Evolutionary conservation across 2,113 vertebrate species (phyloP).

Genomic region (Colistium nudipinnis): DNA sequence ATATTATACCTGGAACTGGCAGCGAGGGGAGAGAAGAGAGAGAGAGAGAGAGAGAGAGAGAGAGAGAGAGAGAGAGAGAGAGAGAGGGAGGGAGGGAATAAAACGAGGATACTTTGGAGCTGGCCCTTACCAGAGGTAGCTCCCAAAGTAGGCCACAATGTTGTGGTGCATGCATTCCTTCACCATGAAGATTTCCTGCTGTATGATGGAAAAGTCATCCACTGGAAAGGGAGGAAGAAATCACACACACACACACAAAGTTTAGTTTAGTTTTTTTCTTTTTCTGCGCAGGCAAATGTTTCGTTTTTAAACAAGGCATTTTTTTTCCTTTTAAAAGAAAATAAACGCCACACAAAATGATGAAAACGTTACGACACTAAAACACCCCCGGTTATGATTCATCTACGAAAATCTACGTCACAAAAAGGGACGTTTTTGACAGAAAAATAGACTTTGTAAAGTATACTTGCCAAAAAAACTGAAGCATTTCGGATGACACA

Average conservation of each 20-base stretch:
- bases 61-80: constrained; percentile 7
- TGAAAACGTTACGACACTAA: neutral
- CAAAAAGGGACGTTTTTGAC: neutral
- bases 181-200: constrained; percentile 99
- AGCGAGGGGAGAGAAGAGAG: constrained; percentile 4
- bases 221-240: constrained; percentile 83
- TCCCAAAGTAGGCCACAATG: constrained; percentile 98
- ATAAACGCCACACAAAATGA: constrained; percentile 14
- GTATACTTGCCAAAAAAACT: neutral
- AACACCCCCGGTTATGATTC: neutral
- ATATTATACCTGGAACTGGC: neutral
- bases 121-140: constrained; percentile 94
- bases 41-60: constrained; percentile 31
- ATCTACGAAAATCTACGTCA: neutral
- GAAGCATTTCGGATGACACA: neutral
- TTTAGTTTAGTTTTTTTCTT: constrained; percentile 10
- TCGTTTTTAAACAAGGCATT: constrained; percentile 11
- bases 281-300: constrained; percentile 26
- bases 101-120: constrained; percentile 34
- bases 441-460: neutral
- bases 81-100: constrained; percentile 48
- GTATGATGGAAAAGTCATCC: constrained; percentile 98
- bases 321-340: constrained; percentile 3
- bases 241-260: constrained; percentile 47
- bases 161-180: constrained; percentile 99